Percentiles rank a stretch among this genome's conserved stretches.
Evolutionary conservation across 2,797 vertebrate genomes (phyloP).

Genomic region (Apogon talboti): DNA sequence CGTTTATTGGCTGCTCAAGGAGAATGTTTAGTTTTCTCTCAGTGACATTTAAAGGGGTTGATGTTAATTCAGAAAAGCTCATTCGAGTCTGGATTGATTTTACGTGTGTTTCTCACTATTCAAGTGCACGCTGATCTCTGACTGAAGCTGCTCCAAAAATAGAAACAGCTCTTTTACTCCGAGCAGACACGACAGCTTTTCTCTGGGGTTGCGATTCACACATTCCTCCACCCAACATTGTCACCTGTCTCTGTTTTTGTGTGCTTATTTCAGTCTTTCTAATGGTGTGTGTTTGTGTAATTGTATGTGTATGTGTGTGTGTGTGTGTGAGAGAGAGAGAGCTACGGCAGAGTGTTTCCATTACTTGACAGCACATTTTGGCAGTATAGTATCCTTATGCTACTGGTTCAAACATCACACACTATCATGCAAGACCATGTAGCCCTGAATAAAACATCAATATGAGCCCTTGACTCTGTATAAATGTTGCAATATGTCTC

Average conservation of each 20-base stretch:
- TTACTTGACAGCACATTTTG: constrained; percentile 43
- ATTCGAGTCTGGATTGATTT: constrained; percentile 13
- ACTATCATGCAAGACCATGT: constrained; percentile 28
- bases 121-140: constrained; percentile 31
- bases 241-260: constrained; percentile 46
- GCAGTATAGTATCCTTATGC: constrained; percentile 38
- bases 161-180: constrained; percentile 58
- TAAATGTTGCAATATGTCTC: constrained; percentile 3
- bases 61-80: constrained; percentile 9
- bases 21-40: not conserved
- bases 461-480: constrained; percentile 14
- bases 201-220: constrained; percentile 51
- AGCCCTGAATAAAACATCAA: constrained; percentile 57
- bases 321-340: constrained; percentile 12
- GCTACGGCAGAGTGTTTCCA: constrained; percentile 30
- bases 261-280: constrained; percentile 12
- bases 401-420: constrained; percentile 46
- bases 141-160: constrained; percentile 59
- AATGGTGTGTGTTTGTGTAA: not conserved
- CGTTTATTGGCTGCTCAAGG: no score
- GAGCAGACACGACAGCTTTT: constrained; percentile 48
- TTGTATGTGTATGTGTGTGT: not conserved
- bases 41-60: not conserved
- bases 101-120: constrained; percentile 25
- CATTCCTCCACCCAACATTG: constrained; percentile 30